Percentiles rank a stretch among this genome's conserved stretches.
Conservation (phyloP, 2,113 vertebrate genomes). For the Chloropsis cyanopogon region DNA sequence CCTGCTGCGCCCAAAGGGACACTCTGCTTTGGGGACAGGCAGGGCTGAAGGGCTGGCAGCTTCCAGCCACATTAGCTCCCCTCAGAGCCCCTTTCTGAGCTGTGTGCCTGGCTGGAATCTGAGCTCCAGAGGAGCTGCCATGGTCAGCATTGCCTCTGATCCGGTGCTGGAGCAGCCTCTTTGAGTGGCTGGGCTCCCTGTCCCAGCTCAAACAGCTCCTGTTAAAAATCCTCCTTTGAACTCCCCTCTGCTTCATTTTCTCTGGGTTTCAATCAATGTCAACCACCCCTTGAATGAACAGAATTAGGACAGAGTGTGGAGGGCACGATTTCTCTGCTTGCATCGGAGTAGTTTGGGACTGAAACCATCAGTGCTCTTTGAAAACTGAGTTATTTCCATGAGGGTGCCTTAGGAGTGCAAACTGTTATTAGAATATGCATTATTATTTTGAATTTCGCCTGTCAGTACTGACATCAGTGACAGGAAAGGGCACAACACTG, state of each 20-base stretch:
- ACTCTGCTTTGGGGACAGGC: background rate
- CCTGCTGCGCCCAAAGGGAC: background rate
- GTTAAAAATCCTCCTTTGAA: background rate
- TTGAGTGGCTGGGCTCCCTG: background rate
- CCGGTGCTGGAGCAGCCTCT: background rate
- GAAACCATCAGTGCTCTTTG: background rate
- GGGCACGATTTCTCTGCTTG: background rate
- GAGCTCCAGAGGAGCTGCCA: background rate
- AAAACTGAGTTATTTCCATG: slow-evolving; percentile 9
- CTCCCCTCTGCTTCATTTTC: background rate
- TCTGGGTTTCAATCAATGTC: background rate
- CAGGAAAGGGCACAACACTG: slow-evolving; percentile 27
- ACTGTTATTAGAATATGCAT: slow-evolving; percentile 54
- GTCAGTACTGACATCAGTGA: slow-evolving; percentile 8
- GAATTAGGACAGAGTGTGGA: background rate
- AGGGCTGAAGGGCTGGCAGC: background rate
- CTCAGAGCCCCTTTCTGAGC: background rate
- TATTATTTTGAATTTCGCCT: slow-evolving; percentile 50
- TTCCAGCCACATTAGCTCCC: background rate
- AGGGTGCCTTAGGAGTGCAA: slow-evolving; percentile 30
- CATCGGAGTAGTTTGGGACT: background rate
- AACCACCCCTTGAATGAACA: background rate
- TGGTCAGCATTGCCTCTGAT: background rate
- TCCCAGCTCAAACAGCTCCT: background rate
- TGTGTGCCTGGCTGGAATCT: background rate